phyloP scores from a whole-genome alignment of 2,888 invertebrate species.

The Craniophora ligustri region DNA sequence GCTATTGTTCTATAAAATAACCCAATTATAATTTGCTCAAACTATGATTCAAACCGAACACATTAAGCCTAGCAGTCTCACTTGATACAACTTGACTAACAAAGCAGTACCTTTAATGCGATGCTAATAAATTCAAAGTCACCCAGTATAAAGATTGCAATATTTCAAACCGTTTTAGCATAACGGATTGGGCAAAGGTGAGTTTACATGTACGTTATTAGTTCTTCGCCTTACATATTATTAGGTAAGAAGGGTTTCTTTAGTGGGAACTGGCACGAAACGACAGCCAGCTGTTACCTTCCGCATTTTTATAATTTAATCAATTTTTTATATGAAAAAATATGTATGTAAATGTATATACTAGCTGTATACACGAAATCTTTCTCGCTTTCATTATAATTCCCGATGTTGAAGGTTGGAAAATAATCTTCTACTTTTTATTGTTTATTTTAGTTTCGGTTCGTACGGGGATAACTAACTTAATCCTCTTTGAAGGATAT shows the following conservation, averaged over 20 bases:
- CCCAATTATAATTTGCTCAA: too few species aligned
- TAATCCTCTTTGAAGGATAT: too few species aligned
- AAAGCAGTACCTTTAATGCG: too few species aligned
- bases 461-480: too few species aligned
- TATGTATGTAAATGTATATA: background rate
- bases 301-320: conserved; percentile 46
- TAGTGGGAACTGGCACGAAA: conserved; percentile 29
- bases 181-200: conserved; percentile 10
- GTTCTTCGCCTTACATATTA: conserved; percentile 28
- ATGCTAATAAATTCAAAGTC: background rate
- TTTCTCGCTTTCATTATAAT: conserved; percentile 1
- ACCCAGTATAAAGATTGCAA: background rate
- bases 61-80: too few species aligned
- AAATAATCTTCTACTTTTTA: too few species aligned
- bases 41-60: too few species aligned
- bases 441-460: too few species aligned
- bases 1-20: too few species aligned
- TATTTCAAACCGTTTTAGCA: background rate
- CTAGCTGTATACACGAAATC: conserved; percentile 26
- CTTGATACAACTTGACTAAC: too few species aligned
- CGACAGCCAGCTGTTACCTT: conserved; percentile 38
- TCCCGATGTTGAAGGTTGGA: background rate
- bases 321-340: conserved; percentile 29
- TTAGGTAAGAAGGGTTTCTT: conserved; percentile 21
- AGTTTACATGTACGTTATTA: conserved; percentile 1